phyloP scores from a whole-genome alignment of 2,797 vertebrate genomes.

The Pteronotus mesoamericanus region DNA sequence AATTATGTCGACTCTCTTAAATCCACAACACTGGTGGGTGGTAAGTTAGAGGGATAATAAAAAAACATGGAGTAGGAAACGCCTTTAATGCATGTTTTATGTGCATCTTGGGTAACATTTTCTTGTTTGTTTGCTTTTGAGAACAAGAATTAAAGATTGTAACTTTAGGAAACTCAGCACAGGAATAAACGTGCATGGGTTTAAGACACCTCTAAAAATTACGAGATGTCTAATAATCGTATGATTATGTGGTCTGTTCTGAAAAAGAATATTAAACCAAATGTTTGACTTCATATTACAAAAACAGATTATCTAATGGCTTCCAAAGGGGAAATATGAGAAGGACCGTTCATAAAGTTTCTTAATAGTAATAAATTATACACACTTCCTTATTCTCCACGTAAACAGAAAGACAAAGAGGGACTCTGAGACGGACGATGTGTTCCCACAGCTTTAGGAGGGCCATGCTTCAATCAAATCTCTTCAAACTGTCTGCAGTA shows the following conservation, averaged over 20 bases:
- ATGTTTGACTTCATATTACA: constrained; percentile 77
- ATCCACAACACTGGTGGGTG: constrained; percentile 80
- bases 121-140: constrained; percentile 76
- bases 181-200: constrained; percentile 72
- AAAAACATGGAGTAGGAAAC: constrained; percentile 81
- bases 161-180: constrained; percentile 77
- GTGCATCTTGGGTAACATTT: constrained; percentile 79
- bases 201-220: constrained; percentile 81
- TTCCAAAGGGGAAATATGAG: constrained; percentile 80
- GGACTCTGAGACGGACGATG: constrained; percentile 59
- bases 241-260: constrained; percentile 77
- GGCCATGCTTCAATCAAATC: constrained; percentile 57
- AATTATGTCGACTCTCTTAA: constrained; percentile 82
- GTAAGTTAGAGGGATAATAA: constrained; percentile 81
- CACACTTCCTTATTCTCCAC: constrained; percentile 75
- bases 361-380: constrained; percentile 80
- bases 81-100: constrained; percentile 82
- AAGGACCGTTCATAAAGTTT: constrained; percentile 78
- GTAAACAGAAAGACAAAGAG: constrained; percentile 68
- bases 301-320: constrained; percentile 84
- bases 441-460: constrained; percentile 65
- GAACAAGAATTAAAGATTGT: constrained; percentile 80
- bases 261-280: constrained; percentile 79
- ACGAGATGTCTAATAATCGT: constrained; percentile 80
- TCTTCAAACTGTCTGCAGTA: constrained; percentile 53